A percentile compares a stretch with the other conserved stretches of the same genome.
These are phyloP conservation scores for Syrista parreyssii DNA, from an alignment of 2,888 invertebrate species.

Conservation along the genomic window DNA sequence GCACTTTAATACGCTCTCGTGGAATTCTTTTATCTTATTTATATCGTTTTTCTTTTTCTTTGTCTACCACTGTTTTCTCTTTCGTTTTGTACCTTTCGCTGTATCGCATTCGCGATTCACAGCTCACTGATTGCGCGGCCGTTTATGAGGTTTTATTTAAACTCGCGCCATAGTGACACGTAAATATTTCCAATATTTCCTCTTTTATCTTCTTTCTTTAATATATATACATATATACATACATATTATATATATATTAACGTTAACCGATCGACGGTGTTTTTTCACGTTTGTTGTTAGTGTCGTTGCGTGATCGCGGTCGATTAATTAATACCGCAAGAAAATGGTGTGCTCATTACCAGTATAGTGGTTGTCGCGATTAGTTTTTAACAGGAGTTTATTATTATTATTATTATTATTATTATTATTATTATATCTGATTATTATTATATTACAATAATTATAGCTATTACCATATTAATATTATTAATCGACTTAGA, in stretches of 20 bases:
- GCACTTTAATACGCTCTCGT: neutral
- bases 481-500: constrained; percentile 25
- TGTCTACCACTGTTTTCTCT: constrained; percentile 12
- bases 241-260: constrained; percentile 15
- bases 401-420: constrained; percentile 35
- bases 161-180: neutral
- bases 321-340: neutral
- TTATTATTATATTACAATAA: constrained; percentile 16
- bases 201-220: neutral
- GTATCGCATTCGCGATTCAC: neutral
- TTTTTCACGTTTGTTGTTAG: neutral
- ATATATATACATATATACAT: constrained; percentile 16
- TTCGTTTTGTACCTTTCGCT: neutral
- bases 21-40: constrained; percentile 2
- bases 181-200: neutral
- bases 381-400: constrained; percentile 38
- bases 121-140: neutral
- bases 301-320: neutral
- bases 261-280: neutral
- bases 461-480: constrained; percentile 9
- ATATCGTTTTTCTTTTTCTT: constrained; percentile 3
- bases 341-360: neutral
- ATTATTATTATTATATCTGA: constrained; percentile 12
- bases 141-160: neutral
- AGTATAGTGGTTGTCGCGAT: constrained; percentile 20